phyloP scores from a whole-genome alignment of 2,797 vertebrate genomes.

The Bufotes viridis region DNA sequence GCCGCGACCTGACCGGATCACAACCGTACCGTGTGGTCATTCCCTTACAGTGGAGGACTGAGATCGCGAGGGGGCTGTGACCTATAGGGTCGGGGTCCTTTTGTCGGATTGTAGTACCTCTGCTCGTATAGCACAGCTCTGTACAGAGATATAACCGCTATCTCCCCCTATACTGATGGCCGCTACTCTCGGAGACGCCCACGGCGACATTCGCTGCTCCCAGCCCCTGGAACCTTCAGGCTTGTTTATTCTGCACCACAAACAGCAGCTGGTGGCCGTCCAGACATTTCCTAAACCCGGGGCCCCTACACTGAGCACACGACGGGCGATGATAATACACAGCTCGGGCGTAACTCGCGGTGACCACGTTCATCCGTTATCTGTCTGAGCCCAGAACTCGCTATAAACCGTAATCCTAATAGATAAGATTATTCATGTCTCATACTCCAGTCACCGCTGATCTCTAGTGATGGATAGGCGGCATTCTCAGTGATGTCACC shows the following conservation, averaged over 20 bases:
- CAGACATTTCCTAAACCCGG: neutral
- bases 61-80: neutral
- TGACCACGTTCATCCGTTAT: no score
- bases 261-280: neutral
- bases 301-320: neutral
- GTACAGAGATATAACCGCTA: neutral
- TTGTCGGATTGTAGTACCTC: neutral
- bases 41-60: no score
- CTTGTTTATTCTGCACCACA: neutral
- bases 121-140: neutral
- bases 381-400: no score
- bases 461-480: no score
- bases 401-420: no score
- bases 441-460: no score
- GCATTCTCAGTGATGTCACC: no score
- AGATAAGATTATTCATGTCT: no score
- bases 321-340: neutral
- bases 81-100: neutral
- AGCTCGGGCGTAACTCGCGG: neutral
- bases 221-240: neutral
- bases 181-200: neutral
- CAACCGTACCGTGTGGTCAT: no score
- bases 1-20: no score
- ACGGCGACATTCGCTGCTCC: neutral
- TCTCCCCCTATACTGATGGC: neutral